Evolutionary conservation across 2,888 invertebrate species (phyloP).

Genomic region (Lypha dubia): DNA sequence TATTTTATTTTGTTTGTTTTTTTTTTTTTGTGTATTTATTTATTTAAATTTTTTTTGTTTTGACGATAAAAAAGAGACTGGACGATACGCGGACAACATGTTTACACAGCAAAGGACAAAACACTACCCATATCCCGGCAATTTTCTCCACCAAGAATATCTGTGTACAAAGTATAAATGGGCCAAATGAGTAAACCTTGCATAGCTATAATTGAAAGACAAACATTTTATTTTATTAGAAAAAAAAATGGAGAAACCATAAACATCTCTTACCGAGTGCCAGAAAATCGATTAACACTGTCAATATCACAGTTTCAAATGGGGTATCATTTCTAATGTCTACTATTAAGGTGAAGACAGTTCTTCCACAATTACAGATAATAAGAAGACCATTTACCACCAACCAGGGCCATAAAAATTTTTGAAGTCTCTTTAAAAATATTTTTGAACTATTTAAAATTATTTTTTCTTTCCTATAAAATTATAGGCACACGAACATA

Average conservation of each 20-base stretch:
- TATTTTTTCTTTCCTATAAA: not conserved
- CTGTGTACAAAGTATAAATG: constrained; percentile 17
- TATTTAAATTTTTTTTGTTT: too few relatives aligned
- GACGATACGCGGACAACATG: too few relatives aligned
- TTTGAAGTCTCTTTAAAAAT: constrained; percentile 6
- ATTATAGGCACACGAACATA: not conserved
- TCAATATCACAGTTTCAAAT: not conserved
- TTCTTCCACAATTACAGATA: constrained; percentile 5
- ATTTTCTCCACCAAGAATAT: not conserved
- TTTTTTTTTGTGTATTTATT: too few relatives aligned
- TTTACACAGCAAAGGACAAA: too few relatives aligned
- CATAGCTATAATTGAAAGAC: not conserved
- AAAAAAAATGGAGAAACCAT: not conserved
- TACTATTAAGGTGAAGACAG: not conserved
- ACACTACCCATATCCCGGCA: not conserved
- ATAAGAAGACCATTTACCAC: constrained; percentile 3
- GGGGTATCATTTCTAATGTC: not conserved
- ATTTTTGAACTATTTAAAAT: not conserved
- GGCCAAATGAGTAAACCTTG: constrained; percentile 19
- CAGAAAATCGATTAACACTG: not conserved
- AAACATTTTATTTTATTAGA: not conserved
- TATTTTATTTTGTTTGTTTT: too few relatives aligned
- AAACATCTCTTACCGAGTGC: constrained; percentile 6
- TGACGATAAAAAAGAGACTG: too few relatives aligned
- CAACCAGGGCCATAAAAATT: constrained; percentile 16